Evolutionary conservation across 53 echinoderm and acorn worm genomes (phyloP), one percentile per base, ranked within the genome.

Genomic region (Holothuria leucospilota): DNA sequence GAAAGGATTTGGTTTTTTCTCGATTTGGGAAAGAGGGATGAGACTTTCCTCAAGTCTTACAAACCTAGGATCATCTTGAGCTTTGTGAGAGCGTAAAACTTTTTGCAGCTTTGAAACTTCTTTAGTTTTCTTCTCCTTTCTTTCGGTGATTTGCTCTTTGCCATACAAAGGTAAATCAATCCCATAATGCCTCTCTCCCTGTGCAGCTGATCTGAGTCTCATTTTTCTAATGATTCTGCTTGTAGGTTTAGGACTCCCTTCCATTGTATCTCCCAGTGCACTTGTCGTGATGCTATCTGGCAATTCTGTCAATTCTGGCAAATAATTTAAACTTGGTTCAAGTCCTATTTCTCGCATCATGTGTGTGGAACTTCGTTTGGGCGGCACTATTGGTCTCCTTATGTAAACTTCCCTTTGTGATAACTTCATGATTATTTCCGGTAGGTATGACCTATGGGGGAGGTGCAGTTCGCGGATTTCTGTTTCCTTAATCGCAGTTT

Each of bases 391-490:
- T 4, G 94, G 94, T 61, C 94, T 90, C 58, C 96, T 81, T 59
- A 92, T 90, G 3, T 90, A 58, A 14, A 96, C 96, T 63, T 88
- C 94, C 40, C 92, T 81, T 62, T 90, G 94, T 2, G 94, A 92
- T 16, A 86, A 70, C 63, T 96, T 96, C 96, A 96, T 96, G 20
- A 87, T 88, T 16, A 96, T 69, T 77, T 94, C 96, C 13, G 96
- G 96, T 42, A 96, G 87, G 82, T 94, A 92, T 11, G 96, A 94
- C 23, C 86, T 86, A 86, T 96, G 96, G 23, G 86, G 39, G 13
- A 96, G 79, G 26, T 91, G 86, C 86, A 94, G 88, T 68, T 96
- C 96, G 7, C 96, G 92, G 14, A 96, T 73, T 62, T 96, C 96
- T 16, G 94, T 94, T 82, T 96, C 96, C 82, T 94, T 96, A 28